Conservation (phyloP, 1,140 invertebrate species). For the Zaprionus camerounensis region DNA sequence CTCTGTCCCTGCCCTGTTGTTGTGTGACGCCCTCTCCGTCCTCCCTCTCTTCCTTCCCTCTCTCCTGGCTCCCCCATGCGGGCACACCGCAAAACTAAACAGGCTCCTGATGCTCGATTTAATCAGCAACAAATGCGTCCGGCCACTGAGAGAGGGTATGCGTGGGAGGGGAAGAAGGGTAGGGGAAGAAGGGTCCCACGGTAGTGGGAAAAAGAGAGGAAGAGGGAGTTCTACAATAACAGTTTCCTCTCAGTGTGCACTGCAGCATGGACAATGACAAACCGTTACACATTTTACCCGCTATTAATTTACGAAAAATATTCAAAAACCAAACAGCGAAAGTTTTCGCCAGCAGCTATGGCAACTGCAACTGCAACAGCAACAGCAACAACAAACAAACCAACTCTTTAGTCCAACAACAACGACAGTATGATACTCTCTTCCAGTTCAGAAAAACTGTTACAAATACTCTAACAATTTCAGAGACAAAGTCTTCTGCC, state of each 20-base stretch:
- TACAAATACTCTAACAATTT: no score
- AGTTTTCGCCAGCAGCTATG: conserved; percentile 43
- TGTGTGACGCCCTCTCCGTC: no score
- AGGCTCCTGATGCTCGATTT: conserved; percentile 60
- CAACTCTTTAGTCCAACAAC: no score
- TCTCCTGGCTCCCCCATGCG: conserved; percentile 13
- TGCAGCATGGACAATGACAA: conserved; percentile 62
- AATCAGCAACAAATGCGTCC: conserved; percentile 77
- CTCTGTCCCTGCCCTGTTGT: background rate
- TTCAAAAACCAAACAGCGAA: conserved; percentile 49
- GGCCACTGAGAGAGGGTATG: conserved; percentile 29
- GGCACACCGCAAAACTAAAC: conserved; percentile 60
- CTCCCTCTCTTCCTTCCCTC: conserved; percentile 11
- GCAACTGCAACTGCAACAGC: conserved; percentile 21
- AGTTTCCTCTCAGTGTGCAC: background rate
- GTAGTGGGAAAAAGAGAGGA: background rate
- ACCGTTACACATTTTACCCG: conserved; percentile 68
- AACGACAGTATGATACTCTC: no score
- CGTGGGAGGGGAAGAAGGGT: background rate
- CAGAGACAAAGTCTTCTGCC: no score
- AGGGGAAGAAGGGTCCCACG: background rate
- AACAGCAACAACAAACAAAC: conserved; percentile 19
- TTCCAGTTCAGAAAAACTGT: no score
- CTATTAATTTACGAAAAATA: conserved; percentile 77
- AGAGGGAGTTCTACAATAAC: background rate